Base-by-base conservation (phyloP, 2,113 vertebrate genomes). In the Nerophis ophidion region DNA sequence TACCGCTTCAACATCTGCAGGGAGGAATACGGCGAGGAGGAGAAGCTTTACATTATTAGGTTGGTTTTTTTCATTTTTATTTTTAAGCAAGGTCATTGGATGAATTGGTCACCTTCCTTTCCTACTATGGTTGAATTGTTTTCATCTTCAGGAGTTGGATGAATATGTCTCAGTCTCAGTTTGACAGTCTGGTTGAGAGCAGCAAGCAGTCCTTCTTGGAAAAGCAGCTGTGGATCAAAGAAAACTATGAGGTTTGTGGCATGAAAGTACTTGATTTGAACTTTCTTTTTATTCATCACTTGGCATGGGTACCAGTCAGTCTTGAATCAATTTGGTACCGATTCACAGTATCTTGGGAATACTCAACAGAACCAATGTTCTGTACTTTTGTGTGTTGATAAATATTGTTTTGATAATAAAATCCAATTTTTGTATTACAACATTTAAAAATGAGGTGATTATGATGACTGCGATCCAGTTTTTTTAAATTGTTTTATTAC, bases 151-250 rank as follows among this genome's bases (percentile, higher is more conserved):
- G 96, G 64, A 93, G 88, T 74, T 66, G 90, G 65, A 98, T 99
- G 96, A 97, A 92, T 80, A 95, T 98, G 94, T 95, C 97, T 1
- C 89, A 92, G 84, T 91, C 93, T 66, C 97, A 99, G 86, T 99
- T 98, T 73, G 95, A 97, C 80, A 93, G 91, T 70, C 82, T 98
- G 66, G 97, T 98, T 48, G 93, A 95, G 60, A 84, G 86, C 71
- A 88, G 89, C 14, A 92, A 84, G 49, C 89, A 91, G 49, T 84
- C 80, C 2, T 97, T 95, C 65, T 89, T 99, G 70, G 88, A 95
- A 51, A 90, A 90, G 42, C 89, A 87, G 0, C 91, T 98, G 13
- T 99, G 97, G 97, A 88, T 94, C 78, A 90, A 84, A 81, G 94
- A 96, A 45, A 97, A 97, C 62, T 98, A 92, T 4, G 92, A 98